Base-by-base conservation (phyloP, 2,113 vertebrate genomes). In the Megaleporinus macrocephalus region DNA sequence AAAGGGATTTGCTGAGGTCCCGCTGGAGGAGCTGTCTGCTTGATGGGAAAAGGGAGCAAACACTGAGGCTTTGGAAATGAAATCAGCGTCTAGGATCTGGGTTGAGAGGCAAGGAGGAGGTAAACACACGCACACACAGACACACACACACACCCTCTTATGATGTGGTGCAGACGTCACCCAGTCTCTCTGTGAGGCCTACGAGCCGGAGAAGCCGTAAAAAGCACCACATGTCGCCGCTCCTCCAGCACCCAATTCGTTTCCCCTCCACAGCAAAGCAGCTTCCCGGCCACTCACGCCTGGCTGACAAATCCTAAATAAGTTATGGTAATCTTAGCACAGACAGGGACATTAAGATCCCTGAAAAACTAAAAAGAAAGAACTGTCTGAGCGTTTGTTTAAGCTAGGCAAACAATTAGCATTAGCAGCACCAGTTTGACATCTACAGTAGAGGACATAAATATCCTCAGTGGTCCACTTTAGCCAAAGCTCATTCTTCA, bases 101-200 rank as follows among this genome's bases (percentile, higher is more conserved):
- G 72, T 77, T 73, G 66, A 83, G 68, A 74, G 78, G 36, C 22
- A 51, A 78, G 22, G 29, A 44, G 72, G 51, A 73, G 70, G 69
- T 27, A 77, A 75, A 59, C 27, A 74, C 55, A 68, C 51, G n/a
- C n/a, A n/a, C n/a, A n/a, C n/a, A n/a, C n/a, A n/a, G n/a, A n/a
- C n/a, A 51, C 73, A 68, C 62, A 78, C 75, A 74, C 75, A 82
- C 59, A 80, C 59, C 18, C 14, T 55, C 30, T 76, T 84, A 59
- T 86, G 79, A 86, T 86, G 85, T 84, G 85, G 85, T 76, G 26
- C 68, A 82, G 80, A 87, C 82, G 69, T 84, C 79, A 84, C 57
- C 41, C 65, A 74, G 76, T 57, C 85, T 79, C 75, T 47, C 47
- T 84, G 79, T 77, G 72, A 65, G 59, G 71, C 65, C 79, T 70